A percentile compares a stretch with the other conserved stretches of the same genome.
phyloP scores from a whole-genome alignment of 2,797 vertebrate species.

The Chelon labrosus region DNA sequence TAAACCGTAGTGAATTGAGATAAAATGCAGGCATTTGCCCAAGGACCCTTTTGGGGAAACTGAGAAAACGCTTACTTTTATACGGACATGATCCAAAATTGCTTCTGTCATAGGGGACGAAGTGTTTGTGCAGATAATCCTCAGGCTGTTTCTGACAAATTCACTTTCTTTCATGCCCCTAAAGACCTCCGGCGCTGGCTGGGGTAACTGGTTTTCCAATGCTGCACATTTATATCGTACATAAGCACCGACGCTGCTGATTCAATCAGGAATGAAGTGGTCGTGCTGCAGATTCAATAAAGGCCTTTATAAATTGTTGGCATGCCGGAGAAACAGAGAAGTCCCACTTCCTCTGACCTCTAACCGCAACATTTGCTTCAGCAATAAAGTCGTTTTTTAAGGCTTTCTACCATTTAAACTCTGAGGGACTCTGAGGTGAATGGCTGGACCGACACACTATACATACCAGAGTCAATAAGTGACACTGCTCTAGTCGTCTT shows the following conservation, averaged over 20 bases:
- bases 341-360: slow-evolving; percentile 55
- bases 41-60: slow-evolving; percentile 42
- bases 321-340: slow-evolving; percentile 31
- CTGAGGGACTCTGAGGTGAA: slow-evolving; percentile 42
- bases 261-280: slow-evolving; percentile 52
- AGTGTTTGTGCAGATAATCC: slow-evolving; percentile 57
- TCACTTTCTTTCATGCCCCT: slow-evolving; percentile 39
- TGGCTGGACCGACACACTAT: slow-evolving; percentile 21
- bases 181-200: slow-evolving; percentile 29
- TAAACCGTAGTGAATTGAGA: slow-evolving; percentile 35
- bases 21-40: slow-evolving; percentile 40
- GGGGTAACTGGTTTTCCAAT: slow-evolving; percentile 39
- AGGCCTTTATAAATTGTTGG: slow-evolving; percentile 59
- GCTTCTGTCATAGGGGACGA: slow-evolving; percentile 37
- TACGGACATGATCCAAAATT: slow-evolving; percentile 53
- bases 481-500: slow-evolving; percentile 57
- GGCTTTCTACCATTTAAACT: slow-evolving; percentile 52
- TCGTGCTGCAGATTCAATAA: slow-evolving; percentile 61
- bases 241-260: slow-evolving; percentile 58
- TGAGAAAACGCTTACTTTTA: slow-evolving; percentile 43
- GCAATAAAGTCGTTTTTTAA: slow-evolving; percentile 43
- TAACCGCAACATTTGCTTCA: slow-evolving; percentile 59
- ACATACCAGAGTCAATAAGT: slow-evolving; percentile 43
- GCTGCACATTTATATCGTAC: slow-evolving; percentile 56
- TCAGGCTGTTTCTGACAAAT: slow-evolving; percentile 56